Evolutionary conservation across 1,140 invertebrate genomes (phyloP).

Genomic region (Meloidogyne chitwoodi): DNA sequence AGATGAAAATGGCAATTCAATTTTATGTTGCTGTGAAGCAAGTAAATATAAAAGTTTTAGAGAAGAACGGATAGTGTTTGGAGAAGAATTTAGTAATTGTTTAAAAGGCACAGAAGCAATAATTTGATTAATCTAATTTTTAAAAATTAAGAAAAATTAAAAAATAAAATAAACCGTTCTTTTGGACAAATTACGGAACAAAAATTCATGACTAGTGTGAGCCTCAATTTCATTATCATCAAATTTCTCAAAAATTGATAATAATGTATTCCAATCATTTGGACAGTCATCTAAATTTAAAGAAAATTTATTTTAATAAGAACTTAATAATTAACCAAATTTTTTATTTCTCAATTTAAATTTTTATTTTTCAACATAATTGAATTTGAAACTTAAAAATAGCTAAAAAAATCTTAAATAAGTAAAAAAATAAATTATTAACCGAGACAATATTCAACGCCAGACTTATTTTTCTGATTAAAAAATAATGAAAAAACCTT

Average conservation of each 20-base stretch:
- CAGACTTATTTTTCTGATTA: too few species aligned
- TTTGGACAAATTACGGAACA: not conserved
- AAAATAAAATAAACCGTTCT: not conserved
- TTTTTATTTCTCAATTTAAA: too few species aligned
- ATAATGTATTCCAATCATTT: not conserved
- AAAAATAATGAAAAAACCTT: not conserved
- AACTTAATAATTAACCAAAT: too few species aligned
- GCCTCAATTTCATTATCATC: not conserved
- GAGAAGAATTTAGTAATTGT: not conserved
- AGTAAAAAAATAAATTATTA: not conserved
- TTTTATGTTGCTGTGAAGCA: not conserved
- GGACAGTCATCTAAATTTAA: not conserved
- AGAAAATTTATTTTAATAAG: not conserved
- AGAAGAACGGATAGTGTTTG: not conserved
- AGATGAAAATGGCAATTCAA: not conserved
- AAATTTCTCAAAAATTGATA: not conserved
- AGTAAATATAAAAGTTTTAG: not conserved
- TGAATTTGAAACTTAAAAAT: too few species aligned
- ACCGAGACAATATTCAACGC: too few species aligned
- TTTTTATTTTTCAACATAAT: too few species aligned
- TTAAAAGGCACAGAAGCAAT: not conserved
- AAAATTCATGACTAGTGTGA: not conserved
- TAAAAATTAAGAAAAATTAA: not conserved
- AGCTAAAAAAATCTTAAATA: too few species aligned
- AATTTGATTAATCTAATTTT: not conserved